A percentile compares a stretch with the other conserved stretches of the same genome.
phyloP scores from a whole-genome alignment of 2,113 vertebrate genomes.

The cattle (Bos taurus) region ARS-UCD2.0 NC_037352.1:17225001-17225500 shows the following conservation, averaged over 20 bases:
- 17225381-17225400: neutral
- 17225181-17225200: neutral
- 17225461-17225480: neutral
- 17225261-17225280: neutral
- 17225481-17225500: neutral
- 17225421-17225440: neutral
- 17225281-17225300: neutral
- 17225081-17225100: neutral
- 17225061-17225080: neutral
- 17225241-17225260: neutral
- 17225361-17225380: neutral
- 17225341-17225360: neutral
- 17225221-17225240: neutral
- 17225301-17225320: neutral
- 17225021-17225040: neutral
- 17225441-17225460: neutral
- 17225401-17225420: neutral
- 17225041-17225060: neutral
- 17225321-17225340: neutral
- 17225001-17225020: neutral
- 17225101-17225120: neutral
- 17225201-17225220: neutral
- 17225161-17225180: rapidly evolving
- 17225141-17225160: neutral
- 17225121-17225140: neutral